Conservation (phyloP, 2,113 vertebrate species). For the Pseudorectes ferrugineus region DNA sequence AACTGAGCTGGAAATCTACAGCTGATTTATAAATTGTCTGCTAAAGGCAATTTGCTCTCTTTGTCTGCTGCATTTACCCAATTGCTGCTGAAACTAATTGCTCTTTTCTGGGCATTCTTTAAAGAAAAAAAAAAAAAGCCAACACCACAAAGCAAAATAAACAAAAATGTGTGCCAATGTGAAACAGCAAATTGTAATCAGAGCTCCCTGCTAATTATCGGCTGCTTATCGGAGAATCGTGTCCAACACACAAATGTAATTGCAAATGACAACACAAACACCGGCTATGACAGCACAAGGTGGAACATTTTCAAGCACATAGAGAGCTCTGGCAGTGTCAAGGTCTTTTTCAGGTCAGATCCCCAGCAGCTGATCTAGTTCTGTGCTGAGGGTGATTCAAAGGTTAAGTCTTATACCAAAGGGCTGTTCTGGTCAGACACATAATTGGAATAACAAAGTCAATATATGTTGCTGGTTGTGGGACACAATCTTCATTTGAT, state of each 20-base stretch:
- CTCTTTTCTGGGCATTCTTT: slow-evolving; percentile 36
- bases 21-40: slow-evolving; percentile 58
- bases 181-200: slow-evolving; percentile 32
- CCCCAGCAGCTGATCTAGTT: slow-evolving; percentile 55
- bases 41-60: slow-evolving; percentile 58
- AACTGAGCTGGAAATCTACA: slow-evolving; percentile 23
- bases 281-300: slow-evolving; percentile 8
- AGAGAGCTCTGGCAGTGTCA: slow-evolving; percentile 4
- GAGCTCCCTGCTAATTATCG: neutral
- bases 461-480: slow-evolving; percentile 66
- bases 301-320: slow-evolving; percentile 7
- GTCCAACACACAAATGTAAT: neutral
- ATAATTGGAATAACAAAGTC: slow-evolving; percentile 80
- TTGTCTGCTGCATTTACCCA: slow-evolving; percentile 45
- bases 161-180: neutral
- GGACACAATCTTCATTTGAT: slow-evolving; percentile 76
- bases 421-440: slow-evolving; percentile 62
- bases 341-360: slow-evolving; percentile 68
- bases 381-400: slow-evolving; percentile 68
- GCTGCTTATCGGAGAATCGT: neutral
- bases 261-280: neutral
- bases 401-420: slow-evolving; percentile 75
- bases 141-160: neutral
- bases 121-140: neutral
- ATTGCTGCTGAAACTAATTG: slow-evolving; percentile 63